Conservation (phyloP, 2,797 vertebrate genomes). For the Sebastes nivosus region DNA sequence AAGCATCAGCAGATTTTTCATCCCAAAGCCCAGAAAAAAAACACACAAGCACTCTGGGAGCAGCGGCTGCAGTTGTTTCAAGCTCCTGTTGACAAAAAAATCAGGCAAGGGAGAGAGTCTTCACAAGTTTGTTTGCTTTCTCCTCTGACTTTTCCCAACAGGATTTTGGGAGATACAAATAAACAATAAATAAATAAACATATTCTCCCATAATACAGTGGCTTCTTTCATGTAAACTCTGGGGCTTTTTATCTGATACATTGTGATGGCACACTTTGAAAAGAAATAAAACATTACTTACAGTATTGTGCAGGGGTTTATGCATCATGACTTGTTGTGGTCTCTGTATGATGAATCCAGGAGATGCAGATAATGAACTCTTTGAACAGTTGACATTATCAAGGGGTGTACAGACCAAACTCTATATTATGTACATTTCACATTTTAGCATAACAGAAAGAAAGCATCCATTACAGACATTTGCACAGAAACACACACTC, state of each 20-base stretch:
- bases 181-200: background rate
- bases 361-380: background rate
- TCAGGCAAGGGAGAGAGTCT: constrained; percentile 31
- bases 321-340: background rate
- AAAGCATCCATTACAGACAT: background rate
- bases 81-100: constrained; percentile 42
- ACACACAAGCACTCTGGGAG: constrained; percentile 18
- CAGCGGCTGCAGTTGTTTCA: constrained; percentile 32
- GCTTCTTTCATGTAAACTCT: constrained; percentile 5
- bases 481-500: background rate
- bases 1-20: constrained; percentile 68
- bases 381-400: background rate
- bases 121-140: constrained; percentile 39
- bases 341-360: background rate
- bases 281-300: background rate
- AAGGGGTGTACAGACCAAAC: background rate
- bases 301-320: background rate
- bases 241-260: constrained; percentile 26
- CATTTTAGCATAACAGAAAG: background rate
- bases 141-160: constrained; percentile 9
- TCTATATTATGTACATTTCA: background rate
- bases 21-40: constrained; percentile 60
- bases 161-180: constrained; percentile 1
- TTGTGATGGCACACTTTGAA: background rate
- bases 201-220: constrained; percentile 3